Base-by-base conservation (phyloP, 2,113 vertebrate genomes). In the Lampris incognitus region DNA sequence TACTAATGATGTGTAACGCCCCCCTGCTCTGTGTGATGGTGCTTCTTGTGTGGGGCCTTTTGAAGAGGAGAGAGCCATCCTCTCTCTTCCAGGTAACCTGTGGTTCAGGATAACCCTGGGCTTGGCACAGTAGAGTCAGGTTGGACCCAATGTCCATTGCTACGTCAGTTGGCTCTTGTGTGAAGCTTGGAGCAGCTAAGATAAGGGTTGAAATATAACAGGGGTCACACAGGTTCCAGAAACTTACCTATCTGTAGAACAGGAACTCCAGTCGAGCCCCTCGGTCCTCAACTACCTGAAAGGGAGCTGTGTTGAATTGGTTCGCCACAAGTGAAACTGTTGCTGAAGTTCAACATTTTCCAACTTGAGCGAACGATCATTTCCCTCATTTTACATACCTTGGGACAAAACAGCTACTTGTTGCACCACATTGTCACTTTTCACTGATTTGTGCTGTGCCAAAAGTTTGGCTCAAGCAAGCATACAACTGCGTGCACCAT, bases 141-240 rank as follows among this genome's bases (percentile, higher is more conserved):
- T 96, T 97, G 44, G 95, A 96, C 72, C 96, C 96, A 42, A 99
- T 96, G 87, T 98, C 96, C 0, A 76, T 79, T 0, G 95, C 94
- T 37, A 95, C 84, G 0, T 99, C 95, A 1, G 66, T 72, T 0
- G 97, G 97, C 61, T 95, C 93, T 75, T 93, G 93, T 0, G 92
- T 95, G 88, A 99, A 98, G 84, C 95, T 81, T 1, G 98, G 97
- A 10, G 94, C 71, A 66, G 96, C 98, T 98, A 50, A 8, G 50
- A 81, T 78, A 67, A 68, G n/a, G 42, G 39, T 67, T 69, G 39
- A 75, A 61, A 46, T 61, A 62, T 49, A 5, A 37, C 5, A 42
- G 61, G 44, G 48, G 51, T 68, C 13, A 79, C 64, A 75, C 58
- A 2, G 61, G 10, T 50, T 2, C 56, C 9, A 49, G 63, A 41